Conservation (phyloP, 2,888 invertebrate genomes). For the Eutolmus rufibarbis region DNA sequence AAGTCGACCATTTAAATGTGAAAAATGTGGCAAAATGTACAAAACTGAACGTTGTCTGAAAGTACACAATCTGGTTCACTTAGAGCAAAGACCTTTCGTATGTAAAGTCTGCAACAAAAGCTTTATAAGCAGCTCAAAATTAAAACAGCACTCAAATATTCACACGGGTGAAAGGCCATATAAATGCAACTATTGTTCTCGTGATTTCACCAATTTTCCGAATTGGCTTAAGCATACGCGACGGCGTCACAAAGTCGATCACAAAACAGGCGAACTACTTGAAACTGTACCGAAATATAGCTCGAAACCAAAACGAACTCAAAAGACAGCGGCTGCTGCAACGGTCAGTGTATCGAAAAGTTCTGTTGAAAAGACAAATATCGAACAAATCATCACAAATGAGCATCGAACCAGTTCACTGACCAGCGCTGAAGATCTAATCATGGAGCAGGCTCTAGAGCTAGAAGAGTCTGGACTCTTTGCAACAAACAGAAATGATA, state of each 20-base stretch:
- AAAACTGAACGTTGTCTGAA: constrained; percentile 68
- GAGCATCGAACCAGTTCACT: constrained; percentile 45
- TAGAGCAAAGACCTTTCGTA: constrained; percentile 65
- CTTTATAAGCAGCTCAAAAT: constrained; percentile 67
- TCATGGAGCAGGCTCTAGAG: constrained; percentile 62
- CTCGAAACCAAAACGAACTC: constrained; percentile 46
- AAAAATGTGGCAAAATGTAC: constrained; percentile 63
- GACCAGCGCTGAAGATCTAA: constrained; percentile 60
- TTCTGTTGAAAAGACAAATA: constrained; percentile 48
- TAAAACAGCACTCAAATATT: constrained; percentile 69
- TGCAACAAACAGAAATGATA: not conserved
- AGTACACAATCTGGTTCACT: constrained; percentile 67
- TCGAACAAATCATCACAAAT: constrained; percentile 52
- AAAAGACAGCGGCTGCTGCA: constrained; percentile 50
- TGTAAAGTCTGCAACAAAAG: constrained; percentile 67
- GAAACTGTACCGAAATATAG: constrained; percentile 61
- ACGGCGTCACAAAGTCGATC: constrained; percentile 66
- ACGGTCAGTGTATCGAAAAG: constrained; percentile 35
- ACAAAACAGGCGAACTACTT: constrained; percentile 61
- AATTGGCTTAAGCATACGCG: constrained; percentile 69
- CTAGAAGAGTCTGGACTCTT: constrained; percentile 59
- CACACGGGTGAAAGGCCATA: constrained; percentile 68
- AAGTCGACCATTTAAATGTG: constrained; percentile 61
- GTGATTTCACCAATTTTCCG: constrained; percentile 68
- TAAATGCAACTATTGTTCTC: constrained; percentile 68